phyloP scores from a whole-genome alignment of 1,140 invertebrate genomes.

The Lasioglossum albipes region DNA sequence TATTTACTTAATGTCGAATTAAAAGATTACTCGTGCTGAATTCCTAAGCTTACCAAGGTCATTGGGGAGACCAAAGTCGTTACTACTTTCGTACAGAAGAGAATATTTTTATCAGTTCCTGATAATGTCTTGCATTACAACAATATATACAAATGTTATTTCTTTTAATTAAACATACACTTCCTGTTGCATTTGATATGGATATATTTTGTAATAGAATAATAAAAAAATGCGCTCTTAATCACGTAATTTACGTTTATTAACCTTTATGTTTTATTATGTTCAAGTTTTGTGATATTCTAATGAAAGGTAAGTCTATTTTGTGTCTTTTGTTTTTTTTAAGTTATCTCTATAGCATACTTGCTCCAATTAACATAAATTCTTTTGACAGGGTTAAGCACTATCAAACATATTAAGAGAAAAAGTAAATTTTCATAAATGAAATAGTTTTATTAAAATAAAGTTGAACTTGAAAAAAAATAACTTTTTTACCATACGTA shows the following conservation, averaged over 20 bases:
- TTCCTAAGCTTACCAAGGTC: background rate
- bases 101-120: background rate
- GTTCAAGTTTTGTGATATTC: background rate
- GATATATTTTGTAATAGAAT: slow-evolving; percentile 45
- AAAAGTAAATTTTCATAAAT: no score
- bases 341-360: no score
- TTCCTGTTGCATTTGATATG: background rate
- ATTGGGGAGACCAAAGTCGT: background rate
- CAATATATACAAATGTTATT: slow-evolving; percentile 4
- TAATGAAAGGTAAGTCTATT: no score
- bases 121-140: slow-evolving; percentile 51
- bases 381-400: no score
- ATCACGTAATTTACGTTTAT: background rate
- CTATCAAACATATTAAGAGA: no score
- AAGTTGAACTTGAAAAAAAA: no score
- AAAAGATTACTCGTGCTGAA: background rate
- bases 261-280: background rate
- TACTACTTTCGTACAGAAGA: background rate
- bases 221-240: slow-evolving; percentile 28
- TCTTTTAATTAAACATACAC: background rate
- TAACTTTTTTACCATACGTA: no score
- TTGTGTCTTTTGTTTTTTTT: no score
- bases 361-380: no score
- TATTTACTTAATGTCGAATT: background rate
- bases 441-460: no score